phyloP scores from a whole-genome alignment of 2,888 invertebrate genomes.

The Alloscopus bannaensis region DNA sequence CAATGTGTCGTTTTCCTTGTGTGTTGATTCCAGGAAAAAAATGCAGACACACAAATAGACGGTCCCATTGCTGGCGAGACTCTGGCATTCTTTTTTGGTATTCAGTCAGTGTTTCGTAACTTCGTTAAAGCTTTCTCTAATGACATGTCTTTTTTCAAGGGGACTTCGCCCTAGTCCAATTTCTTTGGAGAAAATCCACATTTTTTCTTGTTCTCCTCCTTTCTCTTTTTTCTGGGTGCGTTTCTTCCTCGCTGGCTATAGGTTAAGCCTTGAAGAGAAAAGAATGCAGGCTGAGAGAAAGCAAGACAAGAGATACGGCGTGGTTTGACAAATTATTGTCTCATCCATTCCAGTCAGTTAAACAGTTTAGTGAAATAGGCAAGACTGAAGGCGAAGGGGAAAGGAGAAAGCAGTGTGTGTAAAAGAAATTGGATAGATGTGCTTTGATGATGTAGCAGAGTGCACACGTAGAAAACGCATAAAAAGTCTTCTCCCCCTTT shows the following conservation, averaged over 20 bases:
- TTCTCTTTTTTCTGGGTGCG: not conserved
- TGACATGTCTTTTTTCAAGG: slow-evolving; percentile 51
- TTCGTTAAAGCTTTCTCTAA: slow-evolving; percentile 59
- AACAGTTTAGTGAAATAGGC: slow-evolving; percentile 37
- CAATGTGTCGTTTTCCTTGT: too few species aligned
- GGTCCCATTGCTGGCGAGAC: too few species aligned
- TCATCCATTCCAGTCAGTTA: slow-evolving; percentile 62
- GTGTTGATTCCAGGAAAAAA: too few species aligned
- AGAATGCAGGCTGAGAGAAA: not conserved
- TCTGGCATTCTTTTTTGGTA: slow-evolving; percentile 50
- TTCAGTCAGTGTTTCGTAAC: slow-evolving; percentile 41
- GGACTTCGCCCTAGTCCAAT: not conserved
- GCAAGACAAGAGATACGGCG: slow-evolving; percentile 6
- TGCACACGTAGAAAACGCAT: slow-evolving; percentile 20
- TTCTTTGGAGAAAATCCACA: not conserved
- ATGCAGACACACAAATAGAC: too few species aligned
- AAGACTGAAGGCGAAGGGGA: slow-evolving; percentile 4
- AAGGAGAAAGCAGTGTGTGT: slow-evolving; percentile 10
- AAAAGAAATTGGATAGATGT: too few species aligned
- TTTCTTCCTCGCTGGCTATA: not conserved
- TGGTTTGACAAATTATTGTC: slow-evolving; percentile 62
- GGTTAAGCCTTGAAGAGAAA: too few species aligned
- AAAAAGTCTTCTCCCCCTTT: slow-evolving; percentile 7
- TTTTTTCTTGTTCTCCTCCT: not conserved
- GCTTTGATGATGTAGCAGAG: slow-evolving; percentile 17